These are phyloP conservation scores for Xerus rutilus DNA, from an alignment of 2,797 vertebrate genomes.

Conservation along the genomic window DNA sequence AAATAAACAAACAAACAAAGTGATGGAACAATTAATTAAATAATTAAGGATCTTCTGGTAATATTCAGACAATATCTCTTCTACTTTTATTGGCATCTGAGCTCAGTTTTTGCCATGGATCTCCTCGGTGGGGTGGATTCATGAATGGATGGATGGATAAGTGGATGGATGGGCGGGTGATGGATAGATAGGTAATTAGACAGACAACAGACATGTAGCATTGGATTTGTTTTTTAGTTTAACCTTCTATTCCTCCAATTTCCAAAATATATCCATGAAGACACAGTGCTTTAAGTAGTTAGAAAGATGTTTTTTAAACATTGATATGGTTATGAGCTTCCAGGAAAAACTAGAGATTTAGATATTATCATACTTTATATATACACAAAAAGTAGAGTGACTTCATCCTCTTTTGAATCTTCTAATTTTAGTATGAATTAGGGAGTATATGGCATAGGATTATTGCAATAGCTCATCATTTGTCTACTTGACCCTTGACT, in stretches of 20 bases:
- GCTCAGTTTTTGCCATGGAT: background rate
- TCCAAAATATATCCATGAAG: background rate
- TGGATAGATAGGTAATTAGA: too few relatives aligned
- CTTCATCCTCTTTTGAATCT: background rate
- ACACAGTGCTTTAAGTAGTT: background rate
- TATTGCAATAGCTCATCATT: background rate
- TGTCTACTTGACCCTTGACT: background rate
- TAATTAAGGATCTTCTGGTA: background rate
- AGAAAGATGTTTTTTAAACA: background rate
- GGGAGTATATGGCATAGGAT: background rate
- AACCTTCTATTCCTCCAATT: background rate
- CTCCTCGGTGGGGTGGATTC: background rate
- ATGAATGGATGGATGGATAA: background rate
- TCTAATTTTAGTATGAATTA: conserved; percentile 22
- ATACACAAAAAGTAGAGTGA: background rate
- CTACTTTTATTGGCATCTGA: background rate
- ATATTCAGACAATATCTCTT: background rate
- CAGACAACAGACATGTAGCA: background rate
- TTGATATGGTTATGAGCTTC: background rate
- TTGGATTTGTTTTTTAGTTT: background rate
- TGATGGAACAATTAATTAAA: background rate
- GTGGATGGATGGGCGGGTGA: background rate
- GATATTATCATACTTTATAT: background rate
- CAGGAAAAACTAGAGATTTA: background rate
- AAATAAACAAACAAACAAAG: background rate